Conservation (phyloP, 2,888 invertebrate species). For the Sinodicranocentrus sp. region DNA sequence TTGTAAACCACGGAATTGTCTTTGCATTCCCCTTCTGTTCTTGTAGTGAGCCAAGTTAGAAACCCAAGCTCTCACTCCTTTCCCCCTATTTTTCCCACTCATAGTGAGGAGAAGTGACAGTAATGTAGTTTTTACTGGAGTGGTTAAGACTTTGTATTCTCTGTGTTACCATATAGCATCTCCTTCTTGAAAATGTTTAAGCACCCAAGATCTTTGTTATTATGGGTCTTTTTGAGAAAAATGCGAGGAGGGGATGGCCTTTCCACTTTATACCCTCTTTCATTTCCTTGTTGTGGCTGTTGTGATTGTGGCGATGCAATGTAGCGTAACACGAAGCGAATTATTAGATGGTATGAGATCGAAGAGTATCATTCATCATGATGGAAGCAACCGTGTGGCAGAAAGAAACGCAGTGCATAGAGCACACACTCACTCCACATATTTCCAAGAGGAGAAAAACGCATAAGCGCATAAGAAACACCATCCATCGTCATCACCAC, state of each 20-base stretch:
- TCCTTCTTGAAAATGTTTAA: constrained; percentile 22
- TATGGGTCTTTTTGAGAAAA: constrained; percentile 33
- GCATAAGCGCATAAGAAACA: constrained; percentile 32
- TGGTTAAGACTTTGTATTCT: constrained; percentile 8
- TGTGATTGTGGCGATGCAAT: constrained; percentile 59
- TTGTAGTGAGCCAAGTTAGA: too few relatives aligned
- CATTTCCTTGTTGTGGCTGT: constrained; percentile 52
- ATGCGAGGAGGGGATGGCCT: constrained; percentile 58
- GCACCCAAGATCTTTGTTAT: constrained; percentile 4
- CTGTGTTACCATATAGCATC: too few relatives aligned
- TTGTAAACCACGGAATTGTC: too few relatives aligned
- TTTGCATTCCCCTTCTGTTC: too few relatives aligned
- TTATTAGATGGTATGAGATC: constrained; percentile 72
- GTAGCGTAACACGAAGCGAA: constrained; percentile 70
- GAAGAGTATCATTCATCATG: constrained; percentile 76
- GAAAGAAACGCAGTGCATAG: neutral
- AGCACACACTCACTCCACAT: constrained; percentile 2
- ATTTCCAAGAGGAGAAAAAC: neutral
- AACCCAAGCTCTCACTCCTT: too few relatives aligned
- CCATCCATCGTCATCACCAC: constrained; percentile 46
- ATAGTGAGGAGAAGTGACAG: constrained; percentile 7
- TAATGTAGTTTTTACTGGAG: constrained; percentile 7
- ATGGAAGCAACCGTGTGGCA: constrained; percentile 33
- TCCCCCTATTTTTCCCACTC: neutral
- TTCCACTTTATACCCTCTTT: constrained; percentile 57